A percentile compares a stretch with the other conserved stretches of the same genome.
Conservation (phyloP, 2,888 invertebrate species). For the Drosophila mercatorum region DNA sequence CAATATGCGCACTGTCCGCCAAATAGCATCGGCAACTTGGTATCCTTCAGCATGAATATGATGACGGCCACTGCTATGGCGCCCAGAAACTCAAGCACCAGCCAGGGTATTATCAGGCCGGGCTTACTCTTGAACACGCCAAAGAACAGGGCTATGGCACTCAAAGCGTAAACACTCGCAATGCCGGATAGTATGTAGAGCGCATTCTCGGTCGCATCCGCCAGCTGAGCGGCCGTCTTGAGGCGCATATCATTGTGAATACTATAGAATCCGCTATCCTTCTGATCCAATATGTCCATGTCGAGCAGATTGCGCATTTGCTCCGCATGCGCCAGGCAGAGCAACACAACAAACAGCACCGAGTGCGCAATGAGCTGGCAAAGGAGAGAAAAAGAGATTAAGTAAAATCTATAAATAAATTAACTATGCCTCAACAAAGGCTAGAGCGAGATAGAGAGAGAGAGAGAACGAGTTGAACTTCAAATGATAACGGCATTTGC, state of each 20-base stretch:
- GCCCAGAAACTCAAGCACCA: constrained; percentile 81
- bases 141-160: constrained; percentile 81
- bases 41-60: constrained; percentile 78
- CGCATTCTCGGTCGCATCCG: constrained; percentile 80
- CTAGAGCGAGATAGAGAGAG: background rate
- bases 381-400: background rate
- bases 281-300: constrained; percentile 84
- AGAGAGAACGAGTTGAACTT: background rate
- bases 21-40: constrained; percentile 74
- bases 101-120: constrained; percentile 83
- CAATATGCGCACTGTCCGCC: constrained; percentile 82
- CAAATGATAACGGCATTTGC: too few species aligned
- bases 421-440: background rate
- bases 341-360: constrained; percentile 81
- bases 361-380: constrained; percentile 83
- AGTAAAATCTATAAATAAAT: background rate
- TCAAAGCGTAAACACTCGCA: constrained; percentile 79
- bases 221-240: constrained; percentile 81
- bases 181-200: constrained; percentile 78
- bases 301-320: constrained; percentile 83
- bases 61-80: constrained; percentile 72
- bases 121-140: constrained; percentile 83
- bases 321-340: constrained; percentile 84
- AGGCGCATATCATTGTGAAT: constrained; percentile 82
- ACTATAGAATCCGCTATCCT: constrained; percentile 83